These are phyloP conservation scores for Garrulus glandarius DNA, from an alignment of 2,797 vertebrate genomes.

Conservation along the genomic window DNA sequence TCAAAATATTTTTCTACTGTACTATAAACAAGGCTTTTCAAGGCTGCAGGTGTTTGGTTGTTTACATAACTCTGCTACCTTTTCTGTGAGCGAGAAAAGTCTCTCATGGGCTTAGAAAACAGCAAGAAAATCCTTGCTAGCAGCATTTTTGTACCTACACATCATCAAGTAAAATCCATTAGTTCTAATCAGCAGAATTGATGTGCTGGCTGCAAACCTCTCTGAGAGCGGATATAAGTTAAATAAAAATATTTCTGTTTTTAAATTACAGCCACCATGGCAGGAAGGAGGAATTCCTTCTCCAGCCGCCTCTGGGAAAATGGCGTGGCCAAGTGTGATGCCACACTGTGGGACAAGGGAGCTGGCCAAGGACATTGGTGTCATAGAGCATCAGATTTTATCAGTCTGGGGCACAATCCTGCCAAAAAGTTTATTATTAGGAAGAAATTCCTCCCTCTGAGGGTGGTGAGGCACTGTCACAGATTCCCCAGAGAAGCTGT, in stretches of 20 bases:
- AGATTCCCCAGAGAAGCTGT: not conserved
- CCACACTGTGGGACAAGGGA: accelerated
- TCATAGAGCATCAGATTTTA: too few species aligned
- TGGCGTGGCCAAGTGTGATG: accelerated
- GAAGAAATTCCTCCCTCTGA: not conserved
- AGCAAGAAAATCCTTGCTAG: too few species aligned
- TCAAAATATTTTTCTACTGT: too few species aligned
- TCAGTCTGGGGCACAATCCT: not conserved
- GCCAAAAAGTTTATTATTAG: not conserved
- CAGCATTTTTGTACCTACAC: too few species aligned
- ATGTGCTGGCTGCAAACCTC: not conserved
- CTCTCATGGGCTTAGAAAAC: too few species aligned
- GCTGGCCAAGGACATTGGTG: not conserved
- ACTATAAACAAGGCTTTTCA: too few species aligned
- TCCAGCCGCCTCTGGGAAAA: not conserved
- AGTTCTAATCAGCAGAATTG: not conserved
- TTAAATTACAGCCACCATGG: not conserved
- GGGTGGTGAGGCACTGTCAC: not conserved
- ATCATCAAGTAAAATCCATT: not conserved
- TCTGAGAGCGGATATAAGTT: not conserved
- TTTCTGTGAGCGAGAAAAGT: too few species aligned
- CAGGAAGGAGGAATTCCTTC: not conserved
- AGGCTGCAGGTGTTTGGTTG: too few species aligned
- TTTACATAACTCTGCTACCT: too few species aligned
- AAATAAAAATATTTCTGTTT: not conserved